Percentiles rank a stretch among this genome's conserved stretches.
phyloP scores from a whole-genome alignment of 2,888 invertebrate genomes.

The Cheilosia vulpina region DNA sequence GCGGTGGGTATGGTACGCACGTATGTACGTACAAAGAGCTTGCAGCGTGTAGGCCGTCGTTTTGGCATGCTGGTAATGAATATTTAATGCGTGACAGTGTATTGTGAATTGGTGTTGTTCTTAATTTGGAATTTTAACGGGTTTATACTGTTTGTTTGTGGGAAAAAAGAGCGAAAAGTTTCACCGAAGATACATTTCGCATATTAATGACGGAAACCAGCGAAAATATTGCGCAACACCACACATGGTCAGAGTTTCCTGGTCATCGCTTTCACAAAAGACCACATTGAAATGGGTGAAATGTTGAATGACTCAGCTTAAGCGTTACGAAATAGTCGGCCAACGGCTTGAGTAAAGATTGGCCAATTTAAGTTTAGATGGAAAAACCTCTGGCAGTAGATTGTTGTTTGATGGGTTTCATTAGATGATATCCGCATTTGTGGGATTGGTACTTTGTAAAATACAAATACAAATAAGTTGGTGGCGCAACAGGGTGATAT shows the following conservation, averaged over 20 bases:
- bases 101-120: conserved; percentile 41
- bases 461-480: too few relatives aligned
- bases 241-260: conserved; percentile 48
- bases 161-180: conserved; percentile 48
- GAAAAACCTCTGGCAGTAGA: conserved; percentile 10
- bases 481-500: too few relatives aligned
- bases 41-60: not conserved
- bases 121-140: conserved; percentile 60
- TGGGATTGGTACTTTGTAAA: too few relatives aligned
- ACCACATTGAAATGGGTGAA: not conserved
- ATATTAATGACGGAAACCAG: conserved; percentile 40
- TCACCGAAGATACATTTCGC: conserved; percentile 50
- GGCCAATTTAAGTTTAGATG: conserved; percentile 18
- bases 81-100: conserved; percentile 61
- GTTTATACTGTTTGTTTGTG: conserved; percentile 50
- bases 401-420: too few relatives aligned
- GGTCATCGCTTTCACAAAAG: conserved; percentile 63
- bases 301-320: conserved; percentile 24
- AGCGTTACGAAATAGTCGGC: conserved; percentile 24
- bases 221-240: conserved; percentile 53
- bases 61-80: conserved; percentile 38
- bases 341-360: conserved; percentile 18
- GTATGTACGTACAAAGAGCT: not conserved
- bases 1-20: conserved; percentile 20
- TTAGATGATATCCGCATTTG: too few relatives aligned